Evolutionary conservation across 53 echinoderm and acorn worm genomes (phyloP).

Genomic region (Luidia sarsii): DNA sequence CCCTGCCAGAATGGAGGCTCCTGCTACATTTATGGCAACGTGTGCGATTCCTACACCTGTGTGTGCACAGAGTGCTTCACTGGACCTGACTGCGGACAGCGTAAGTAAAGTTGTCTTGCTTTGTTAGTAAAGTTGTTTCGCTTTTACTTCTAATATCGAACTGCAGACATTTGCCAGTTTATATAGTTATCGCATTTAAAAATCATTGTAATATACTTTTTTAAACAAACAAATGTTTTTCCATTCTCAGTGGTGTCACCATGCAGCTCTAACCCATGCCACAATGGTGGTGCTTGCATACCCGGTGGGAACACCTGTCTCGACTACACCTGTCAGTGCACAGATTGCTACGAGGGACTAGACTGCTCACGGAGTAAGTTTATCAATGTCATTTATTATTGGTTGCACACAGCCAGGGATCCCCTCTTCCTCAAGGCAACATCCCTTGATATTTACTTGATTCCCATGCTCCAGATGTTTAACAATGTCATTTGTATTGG

Average conservation of each 20-base stretch:
- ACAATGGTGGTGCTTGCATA: slow-evolving; percentile 73
- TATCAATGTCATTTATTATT: not conserved
- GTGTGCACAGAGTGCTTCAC: slow-evolving; percentile 70
- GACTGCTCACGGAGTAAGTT: slow-evolving; percentile 68
- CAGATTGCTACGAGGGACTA: slow-evolving; percentile 71
- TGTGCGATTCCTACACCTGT: slow-evolving; percentile 69
- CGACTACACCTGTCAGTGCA: slow-evolving; percentile 72
- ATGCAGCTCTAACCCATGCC: slow-evolving; percentile 69
- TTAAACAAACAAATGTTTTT: too few species aligned
- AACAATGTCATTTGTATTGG: too few species aligned
- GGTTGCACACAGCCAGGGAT: slow-evolving; percentile 28
- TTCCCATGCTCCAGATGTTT: too few species aligned
- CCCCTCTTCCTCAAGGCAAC: slow-evolving; percentile 62
- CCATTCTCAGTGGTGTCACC: slow-evolving; percentile 66
- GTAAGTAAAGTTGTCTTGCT: too few species aligned
- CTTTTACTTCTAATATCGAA: too few species aligned
- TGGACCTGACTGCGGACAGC: slow-evolving; percentile 57
- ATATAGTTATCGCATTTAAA: too few species aligned
- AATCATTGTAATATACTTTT: too few species aligned
- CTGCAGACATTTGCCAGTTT: too few species aligned
- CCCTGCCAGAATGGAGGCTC: slow-evolving; percentile 78
- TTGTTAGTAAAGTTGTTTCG: too few species aligned
- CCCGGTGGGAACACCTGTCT: slow-evolving; percentile 55
- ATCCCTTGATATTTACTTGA: too few species aligned
- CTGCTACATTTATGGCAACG: slow-evolving; percentile 59